phyloP scores from a whole-genome alignment of 2,888 invertebrate species.

The Drosophila neutralis region DNA sequence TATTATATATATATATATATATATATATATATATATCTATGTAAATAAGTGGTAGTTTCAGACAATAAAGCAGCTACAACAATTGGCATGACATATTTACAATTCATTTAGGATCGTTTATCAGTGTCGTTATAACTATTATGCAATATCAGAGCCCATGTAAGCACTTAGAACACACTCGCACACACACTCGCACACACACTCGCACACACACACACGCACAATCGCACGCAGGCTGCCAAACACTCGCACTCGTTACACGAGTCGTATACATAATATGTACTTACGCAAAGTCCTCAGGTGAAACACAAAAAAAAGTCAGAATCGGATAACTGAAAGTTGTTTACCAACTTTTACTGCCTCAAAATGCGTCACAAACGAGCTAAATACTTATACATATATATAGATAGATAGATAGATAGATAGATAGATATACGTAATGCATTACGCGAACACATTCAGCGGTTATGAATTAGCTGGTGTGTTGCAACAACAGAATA shows the following conservation, averaged over 20 bases:
- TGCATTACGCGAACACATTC: not conserved
- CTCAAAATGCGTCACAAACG: constrained; percentile 26
- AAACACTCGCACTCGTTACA: constrained; percentile 28
- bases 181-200: constrained; percentile 10
- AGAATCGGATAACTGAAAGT: constrained; percentile 40
- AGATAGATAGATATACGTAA: not conserved
- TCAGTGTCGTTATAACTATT: constrained; percentile 50
- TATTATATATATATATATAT: constrained; percentile 7
- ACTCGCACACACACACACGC: constrained; percentile 13
- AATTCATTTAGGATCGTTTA: constrained; percentile 63
- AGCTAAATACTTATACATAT: not conserved
- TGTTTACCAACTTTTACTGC: constrained; percentile 44
- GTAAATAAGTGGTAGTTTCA: not conserved
- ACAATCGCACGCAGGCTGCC: constrained; percentile 7
- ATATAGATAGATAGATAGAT: not conserved
- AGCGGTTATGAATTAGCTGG: not conserved
- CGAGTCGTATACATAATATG: constrained; percentile 59
- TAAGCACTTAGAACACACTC: constrained; percentile 6
- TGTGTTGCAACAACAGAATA: constrained; percentile 17
- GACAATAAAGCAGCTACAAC: constrained; percentile 9
- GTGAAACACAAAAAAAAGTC: constrained; percentile 12
- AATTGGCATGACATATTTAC: constrained; percentile 46
- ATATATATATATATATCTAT: constrained; percentile 6
- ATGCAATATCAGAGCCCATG: constrained; percentile 56
- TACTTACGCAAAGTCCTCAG: constrained; percentile 31